These are phyloP conservation scores for Cybosia mesomella DNA, from an alignment of 2,888 invertebrate species.

Conservation along the genomic window DNA sequence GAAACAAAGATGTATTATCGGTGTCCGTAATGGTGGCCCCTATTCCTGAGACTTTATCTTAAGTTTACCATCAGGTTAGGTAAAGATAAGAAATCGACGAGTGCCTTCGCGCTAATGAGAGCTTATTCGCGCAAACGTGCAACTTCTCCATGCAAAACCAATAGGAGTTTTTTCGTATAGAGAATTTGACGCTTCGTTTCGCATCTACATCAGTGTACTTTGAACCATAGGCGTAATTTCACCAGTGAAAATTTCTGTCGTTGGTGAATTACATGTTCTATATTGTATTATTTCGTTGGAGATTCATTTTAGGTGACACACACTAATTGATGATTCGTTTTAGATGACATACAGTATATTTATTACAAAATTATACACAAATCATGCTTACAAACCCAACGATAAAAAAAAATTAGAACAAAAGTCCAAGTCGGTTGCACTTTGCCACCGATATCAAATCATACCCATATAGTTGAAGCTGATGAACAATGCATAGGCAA, in stretches of 20 bases:
- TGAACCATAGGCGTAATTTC: neutral
- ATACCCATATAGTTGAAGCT: slow-evolving; percentile 28
- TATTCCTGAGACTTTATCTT: no score
- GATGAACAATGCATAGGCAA: slow-evolving; percentile 33
- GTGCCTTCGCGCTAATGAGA: neutral
- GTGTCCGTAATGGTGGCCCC: no score
- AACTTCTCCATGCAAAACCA: neutral
- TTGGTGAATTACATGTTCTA: neutral
- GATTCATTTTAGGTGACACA: neutral
- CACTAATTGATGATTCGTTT: neutral
- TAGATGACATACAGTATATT: neutral
- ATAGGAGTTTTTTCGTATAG: neutral
- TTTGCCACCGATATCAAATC: neutral
- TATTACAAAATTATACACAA: neutral
- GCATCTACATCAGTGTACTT: neutral
- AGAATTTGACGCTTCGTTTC: neutral
- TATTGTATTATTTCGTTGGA: neutral
- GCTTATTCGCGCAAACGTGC: no score
- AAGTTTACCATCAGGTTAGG: no score
- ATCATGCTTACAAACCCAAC: slow-evolving; percentile 10
- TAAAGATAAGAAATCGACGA: no score
- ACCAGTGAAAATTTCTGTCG: no score
- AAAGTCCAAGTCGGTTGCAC: neutral
- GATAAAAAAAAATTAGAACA: neutral
- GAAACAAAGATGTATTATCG: no score